These are phyloP conservation scores for Micromussa lordhowensis DNA, from an alignment of 92 coral and sea anemone genomes.

Conservation along the genomic window DNA sequence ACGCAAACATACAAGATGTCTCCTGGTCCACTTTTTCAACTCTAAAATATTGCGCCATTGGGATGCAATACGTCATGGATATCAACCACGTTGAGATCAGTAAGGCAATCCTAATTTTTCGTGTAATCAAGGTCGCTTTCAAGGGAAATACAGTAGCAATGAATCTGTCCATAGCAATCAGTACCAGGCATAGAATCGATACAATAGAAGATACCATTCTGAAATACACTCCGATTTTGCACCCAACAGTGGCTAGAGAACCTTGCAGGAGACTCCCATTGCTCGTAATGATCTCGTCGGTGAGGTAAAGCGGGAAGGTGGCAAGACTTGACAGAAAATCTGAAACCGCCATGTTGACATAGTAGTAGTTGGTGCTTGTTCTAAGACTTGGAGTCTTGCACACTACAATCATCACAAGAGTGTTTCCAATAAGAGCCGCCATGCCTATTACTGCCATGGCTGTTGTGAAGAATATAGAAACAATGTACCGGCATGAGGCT, in stretches of 20 bases:
- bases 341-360: constrained; percentile 5
- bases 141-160: constrained; percentile 12
- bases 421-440: not conserved
- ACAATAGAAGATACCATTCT: not conserved
- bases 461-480: not conserved
- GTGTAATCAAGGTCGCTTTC: not conserved
- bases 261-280: not conserved
- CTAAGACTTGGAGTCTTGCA: not conserved
- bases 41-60: not conserved
- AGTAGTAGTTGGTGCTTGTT: too few species aligned
- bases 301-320: not conserved
- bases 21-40: not conserved
- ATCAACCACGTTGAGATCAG: constrained; percentile 3
- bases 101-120: not conserved
- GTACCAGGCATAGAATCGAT: constrained; percentile 3
- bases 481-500: not conserved
- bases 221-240: constrained; percentile 6
- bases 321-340: not conserved
- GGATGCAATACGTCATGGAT: not conserved
- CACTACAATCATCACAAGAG: not conserved
- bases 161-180: constrained; percentile 27
- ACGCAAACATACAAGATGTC: not conserved
- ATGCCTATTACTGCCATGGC: not conserved
- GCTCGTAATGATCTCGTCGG: not conserved
- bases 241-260: not conserved